A percentile compares a stretch with the other conserved stretches of the same genome.
These are phyloP conservation scores for Callaeas wilsoni DNA, from an alignment of 2,113 vertebrate genomes.

Conservation along the genomic window DNA sequence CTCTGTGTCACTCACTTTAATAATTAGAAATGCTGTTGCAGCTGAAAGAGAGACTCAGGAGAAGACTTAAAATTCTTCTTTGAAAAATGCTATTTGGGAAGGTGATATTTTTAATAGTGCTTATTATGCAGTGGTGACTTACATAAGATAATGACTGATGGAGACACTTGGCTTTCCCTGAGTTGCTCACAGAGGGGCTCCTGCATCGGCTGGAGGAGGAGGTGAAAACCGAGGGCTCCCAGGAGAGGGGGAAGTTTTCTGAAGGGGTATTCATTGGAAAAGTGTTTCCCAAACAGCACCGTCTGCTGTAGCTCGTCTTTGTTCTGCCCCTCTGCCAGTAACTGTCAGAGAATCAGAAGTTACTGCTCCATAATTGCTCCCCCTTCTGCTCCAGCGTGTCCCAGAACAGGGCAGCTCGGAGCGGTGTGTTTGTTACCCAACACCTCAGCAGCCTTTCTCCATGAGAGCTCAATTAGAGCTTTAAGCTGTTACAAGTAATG, in stretches of 20 bases:
- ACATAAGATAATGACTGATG: neutral
- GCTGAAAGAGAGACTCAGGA: neutral
- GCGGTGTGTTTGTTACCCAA: neutral
- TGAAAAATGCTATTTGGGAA: neutral
- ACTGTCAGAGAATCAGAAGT: neutral
- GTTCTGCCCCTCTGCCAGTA: neutral
- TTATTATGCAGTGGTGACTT: neutral
- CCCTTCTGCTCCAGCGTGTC: neutral
- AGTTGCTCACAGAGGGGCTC: neutral
- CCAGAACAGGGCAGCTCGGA: neutral
- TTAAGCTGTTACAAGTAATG: neutral
- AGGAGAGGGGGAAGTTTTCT: accelerated
- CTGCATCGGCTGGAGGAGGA: accelerated
- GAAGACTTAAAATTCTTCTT: neutral
- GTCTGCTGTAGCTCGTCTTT: accelerated
- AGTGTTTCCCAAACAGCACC: neutral
- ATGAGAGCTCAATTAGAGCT: neutral
- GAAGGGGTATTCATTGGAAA: accelerated
- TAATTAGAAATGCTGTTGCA: neutral
- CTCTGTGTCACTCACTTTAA: neutral
- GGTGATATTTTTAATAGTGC: neutral
- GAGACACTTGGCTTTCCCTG: neutral
- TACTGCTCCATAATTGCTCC: neutral
- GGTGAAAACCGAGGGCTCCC: neutral
- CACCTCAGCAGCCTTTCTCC: neutral